These are phyloP conservation scores for Pristionchus entomophagus DNA, from an alignment of 2,888 invertebrate genomes.

Conservation along the genomic window DNA sequence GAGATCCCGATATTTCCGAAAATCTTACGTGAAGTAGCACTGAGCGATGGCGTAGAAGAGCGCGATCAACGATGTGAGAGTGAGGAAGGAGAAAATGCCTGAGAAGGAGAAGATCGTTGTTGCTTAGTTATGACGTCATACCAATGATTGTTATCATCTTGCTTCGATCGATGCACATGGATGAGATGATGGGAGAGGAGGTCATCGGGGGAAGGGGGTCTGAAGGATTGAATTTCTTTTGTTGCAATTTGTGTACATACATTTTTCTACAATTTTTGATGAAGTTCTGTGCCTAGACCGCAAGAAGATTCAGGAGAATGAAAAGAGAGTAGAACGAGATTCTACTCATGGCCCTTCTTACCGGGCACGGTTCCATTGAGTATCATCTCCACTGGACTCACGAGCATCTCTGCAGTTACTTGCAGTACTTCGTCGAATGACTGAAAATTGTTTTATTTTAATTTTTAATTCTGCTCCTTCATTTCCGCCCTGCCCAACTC, in stretches of 20 bases:
- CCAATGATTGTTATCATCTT: slow-evolving; percentile 1
- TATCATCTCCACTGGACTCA: not conserved
- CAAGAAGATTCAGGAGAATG: too few relatives aligned
- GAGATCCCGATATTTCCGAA: too few relatives aligned
- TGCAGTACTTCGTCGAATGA: slow-evolving; percentile 12
- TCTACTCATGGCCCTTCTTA: not conserved
- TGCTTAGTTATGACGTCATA: not conserved
- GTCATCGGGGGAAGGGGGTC: slow-evolving; percentile 24
- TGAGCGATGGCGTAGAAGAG: slow-evolving; percentile 23
- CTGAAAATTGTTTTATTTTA: not conserved
- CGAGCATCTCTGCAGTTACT: slow-evolving; percentile 46
- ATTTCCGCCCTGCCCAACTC: too few relatives aligned
- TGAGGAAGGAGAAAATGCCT: slow-evolving; percentile 37
- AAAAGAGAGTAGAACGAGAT: too few relatives aligned
- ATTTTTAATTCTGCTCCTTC: too few relatives aligned
- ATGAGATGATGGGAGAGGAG: not conserved
- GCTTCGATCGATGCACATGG: slow-evolving; percentile 30
- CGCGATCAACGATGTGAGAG: slow-evolving; percentile 25
- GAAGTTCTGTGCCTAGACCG: too few relatives aligned
- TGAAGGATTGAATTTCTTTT: not conserved
- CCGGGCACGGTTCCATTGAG: slow-evolving; percentile 34
- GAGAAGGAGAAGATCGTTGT: not conserved
- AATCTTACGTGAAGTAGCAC: slow-evolving; percentile 17
- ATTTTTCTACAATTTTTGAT: too few relatives aligned
- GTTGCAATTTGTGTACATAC: too few relatives aligned